Percentiles rank a stretch among this genome's conserved stretches.
These are phyloP conservation scores for Eonycteris spelaea DNA, from an alignment of 2,113 vertebrate species.

Conservation along the genomic window DNA sequence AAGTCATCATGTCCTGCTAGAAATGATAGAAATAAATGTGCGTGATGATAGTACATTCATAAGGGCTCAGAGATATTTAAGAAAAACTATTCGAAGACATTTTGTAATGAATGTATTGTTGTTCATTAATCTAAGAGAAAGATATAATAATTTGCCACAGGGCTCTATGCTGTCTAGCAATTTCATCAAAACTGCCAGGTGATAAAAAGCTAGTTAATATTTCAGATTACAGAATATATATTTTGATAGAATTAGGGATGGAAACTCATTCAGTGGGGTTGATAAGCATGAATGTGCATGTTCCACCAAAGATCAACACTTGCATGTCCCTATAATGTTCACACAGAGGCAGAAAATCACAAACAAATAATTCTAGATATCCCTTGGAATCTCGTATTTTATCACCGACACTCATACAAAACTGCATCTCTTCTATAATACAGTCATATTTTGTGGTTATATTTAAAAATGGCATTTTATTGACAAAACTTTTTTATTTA, in stretches of 20 bases:
- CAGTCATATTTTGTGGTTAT: neutral
- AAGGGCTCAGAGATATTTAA: neutral
- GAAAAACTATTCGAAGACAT: neutral
- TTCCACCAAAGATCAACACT: neutral
- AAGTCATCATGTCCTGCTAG: neutral
- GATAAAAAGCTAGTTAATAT: neutral
- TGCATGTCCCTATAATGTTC: neutral
- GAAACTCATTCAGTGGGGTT: neutral
- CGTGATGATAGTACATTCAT: neutral
- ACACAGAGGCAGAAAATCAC: neutral
- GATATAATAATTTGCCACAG: neutral
- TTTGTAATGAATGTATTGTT: neutral
- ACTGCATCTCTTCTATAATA: neutral
- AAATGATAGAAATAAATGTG: neutral
- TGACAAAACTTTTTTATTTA: neutral
- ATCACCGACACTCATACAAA: neutral
- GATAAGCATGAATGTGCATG: rapidly evolving
- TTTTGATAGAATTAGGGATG: neutral
- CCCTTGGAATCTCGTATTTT: neutral
- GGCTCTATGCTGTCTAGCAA: neutral
- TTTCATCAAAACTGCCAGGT: neutral
- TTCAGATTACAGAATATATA: neutral
- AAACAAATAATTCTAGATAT: neutral
- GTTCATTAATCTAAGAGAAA: neutral
- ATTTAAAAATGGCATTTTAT: neutral